These are phyloP conservation scores for Myotis myotis DNA, from an alignment of 2,797 vertebrate species.

Conservation along the genomic window DNA sequence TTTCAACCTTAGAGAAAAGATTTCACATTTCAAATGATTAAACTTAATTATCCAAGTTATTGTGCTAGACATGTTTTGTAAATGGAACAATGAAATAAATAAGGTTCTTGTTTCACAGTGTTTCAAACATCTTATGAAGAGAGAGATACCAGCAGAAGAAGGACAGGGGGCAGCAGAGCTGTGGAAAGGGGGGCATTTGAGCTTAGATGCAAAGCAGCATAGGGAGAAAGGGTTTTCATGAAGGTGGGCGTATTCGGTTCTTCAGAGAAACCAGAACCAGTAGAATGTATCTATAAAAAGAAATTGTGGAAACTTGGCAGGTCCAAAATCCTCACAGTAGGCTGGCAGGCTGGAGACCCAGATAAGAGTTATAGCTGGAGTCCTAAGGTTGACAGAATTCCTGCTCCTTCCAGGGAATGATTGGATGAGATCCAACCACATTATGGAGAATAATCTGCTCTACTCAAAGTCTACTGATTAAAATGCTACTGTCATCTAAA, in stretches of 20 bases:
- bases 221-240: neutral
- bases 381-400: neutral
- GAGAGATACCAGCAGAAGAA: neutral
- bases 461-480: neutral
- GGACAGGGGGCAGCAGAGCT: neutral
- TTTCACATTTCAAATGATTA: constrained; percentile 33
- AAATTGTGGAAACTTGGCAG: neutral
- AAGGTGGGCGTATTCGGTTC: too few relatives aligned
- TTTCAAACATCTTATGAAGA: neutral
- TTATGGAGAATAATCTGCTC: neutral
- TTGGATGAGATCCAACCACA: neutral
- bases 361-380: neutral
- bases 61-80: neutral
- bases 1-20: constrained; percentile 29
- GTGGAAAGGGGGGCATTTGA: neutral
- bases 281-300: neutral
- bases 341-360: neutral
- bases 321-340: neutral
- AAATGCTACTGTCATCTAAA: neutral
- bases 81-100: neutral
- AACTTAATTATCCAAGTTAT: neutral
- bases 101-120: neutral
- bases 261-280: too few relatives aligned
- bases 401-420: neutral
- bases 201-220: neutral